Conservation (phyloP, 2,888 invertebrate species). For the Myathropa florea region DNA sequence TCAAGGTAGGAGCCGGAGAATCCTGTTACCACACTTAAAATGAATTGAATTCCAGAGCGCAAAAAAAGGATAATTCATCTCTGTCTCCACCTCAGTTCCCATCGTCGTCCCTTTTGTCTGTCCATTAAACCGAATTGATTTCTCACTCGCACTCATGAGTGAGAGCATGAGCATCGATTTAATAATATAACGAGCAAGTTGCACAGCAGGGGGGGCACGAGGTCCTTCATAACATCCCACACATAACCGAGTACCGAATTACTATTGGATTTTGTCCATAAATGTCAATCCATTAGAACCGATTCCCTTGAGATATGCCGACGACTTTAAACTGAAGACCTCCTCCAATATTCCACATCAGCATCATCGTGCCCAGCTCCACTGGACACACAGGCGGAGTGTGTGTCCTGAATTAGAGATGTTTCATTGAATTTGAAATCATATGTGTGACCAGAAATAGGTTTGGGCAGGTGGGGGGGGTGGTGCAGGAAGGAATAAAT, state of each 20-base stretch:
- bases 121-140: conserved; percentile 6
- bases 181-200: no score
- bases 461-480: background rate
- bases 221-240: background rate
- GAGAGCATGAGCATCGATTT: no score
- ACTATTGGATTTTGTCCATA: conserved; percentile 11
- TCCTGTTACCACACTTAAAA: no score
- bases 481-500: background rate
- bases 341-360: background rate
- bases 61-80: no score
- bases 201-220: no score
- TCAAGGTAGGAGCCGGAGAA: no score
- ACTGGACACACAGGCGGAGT: background rate
- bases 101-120: no score
- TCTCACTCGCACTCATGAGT: background rate
- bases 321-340: background rate
- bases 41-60: background rate
- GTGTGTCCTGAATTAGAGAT: background rate
- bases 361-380: no score
- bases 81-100: no score
- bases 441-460: background rate
- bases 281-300: conserved; percentile 28
- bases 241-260: background rate
- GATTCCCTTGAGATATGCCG: background rate
- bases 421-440: conserved; percentile 1